phyloP scores from a whole-genome alignment of 2,797 vertebrate species.

The Orestias chungarensis region DNA sequence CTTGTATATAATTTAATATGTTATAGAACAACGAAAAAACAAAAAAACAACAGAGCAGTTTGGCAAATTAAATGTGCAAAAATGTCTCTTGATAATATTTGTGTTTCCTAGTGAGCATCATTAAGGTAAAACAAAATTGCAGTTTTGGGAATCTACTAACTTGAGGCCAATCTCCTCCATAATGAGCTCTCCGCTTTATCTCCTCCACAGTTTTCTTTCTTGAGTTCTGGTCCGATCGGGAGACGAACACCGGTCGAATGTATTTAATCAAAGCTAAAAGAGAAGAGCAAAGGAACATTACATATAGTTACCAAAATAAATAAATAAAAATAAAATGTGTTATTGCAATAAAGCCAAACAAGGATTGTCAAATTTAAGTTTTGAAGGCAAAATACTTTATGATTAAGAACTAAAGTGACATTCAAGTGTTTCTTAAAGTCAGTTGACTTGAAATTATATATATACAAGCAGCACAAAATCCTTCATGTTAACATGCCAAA shows the following conservation, averaged over 20 bases:
- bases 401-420: background rate
- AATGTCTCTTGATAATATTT: background rate
- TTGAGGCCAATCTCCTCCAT: conserved; percentile 93
- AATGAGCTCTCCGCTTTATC: conserved; percentile 90
- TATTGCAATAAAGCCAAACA: background rate
- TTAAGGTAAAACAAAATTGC: background rate
- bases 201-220: conserved; percentile 96
- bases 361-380: background rate
- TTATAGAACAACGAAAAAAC: background rate
- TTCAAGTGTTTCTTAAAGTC: background rate
- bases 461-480: no score
- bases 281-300: conserved; percentile 15
- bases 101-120: background rate
- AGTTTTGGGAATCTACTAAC: conserved; percentile 66
- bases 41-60: background rate
- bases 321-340: background rate
- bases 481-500: no score
- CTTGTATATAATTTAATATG: background rate
- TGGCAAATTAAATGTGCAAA: background rate
- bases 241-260: conserved; percentile 96
- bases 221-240: conserved; percentile 94
- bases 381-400: background rate
- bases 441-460: no score
- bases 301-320: background rate
- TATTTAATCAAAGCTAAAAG: conserved; percentile 91